A percentile compares a stretch with the other conserved stretches of the same genome.
phyloP scores from a whole-genome alignment of 2,888 invertebrate genomes.

The Vannuccia rotundouncinata region DNA sequence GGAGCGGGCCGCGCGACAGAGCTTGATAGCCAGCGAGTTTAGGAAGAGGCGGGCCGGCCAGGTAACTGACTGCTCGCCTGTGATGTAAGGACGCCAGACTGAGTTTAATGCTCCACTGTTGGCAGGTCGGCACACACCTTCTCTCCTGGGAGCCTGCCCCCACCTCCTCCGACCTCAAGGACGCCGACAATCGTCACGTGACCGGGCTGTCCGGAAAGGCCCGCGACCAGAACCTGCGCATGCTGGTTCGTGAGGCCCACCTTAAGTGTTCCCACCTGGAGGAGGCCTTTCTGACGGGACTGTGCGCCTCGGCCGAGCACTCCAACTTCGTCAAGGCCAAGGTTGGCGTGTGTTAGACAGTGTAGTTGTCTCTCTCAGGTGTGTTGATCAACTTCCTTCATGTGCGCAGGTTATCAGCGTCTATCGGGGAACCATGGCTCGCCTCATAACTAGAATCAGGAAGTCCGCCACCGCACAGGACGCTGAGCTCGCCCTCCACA shows the following conservation, averaged over 20 bases:
- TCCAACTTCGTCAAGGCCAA: not conserved
- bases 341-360: too few species aligned
- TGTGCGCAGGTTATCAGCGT: not conserved
- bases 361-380: too few species aligned
- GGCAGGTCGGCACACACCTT: slow-evolving; percentile 59
- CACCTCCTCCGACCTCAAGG: not conserved
- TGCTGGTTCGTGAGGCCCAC: slow-evolving; percentile 21
- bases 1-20: not conserved
- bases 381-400: too few species aligned
- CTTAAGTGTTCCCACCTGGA: not conserved
- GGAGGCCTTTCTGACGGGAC: not conserved
- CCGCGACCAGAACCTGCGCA: slow-evolving; percentile 34
- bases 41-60: not conserved
- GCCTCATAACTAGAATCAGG: not conserved
- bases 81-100: too few species aligned
- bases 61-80: not conserved
- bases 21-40: not conserved
- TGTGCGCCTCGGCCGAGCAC: not conserved
- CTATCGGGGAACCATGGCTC: not conserved
- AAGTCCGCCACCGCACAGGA: not conserved
- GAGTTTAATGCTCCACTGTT: slow-evolving; percentile 68
- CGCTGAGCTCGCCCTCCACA: not conserved
- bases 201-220: not conserved
- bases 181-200: slow-evolving; percentile 27
- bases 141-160: slow-evolving; percentile 22